Base-by-base conservation (phyloP, 35 echinoderm and acorn worm genomes). In the Strongylocentrotus purpuratus region DNA sequence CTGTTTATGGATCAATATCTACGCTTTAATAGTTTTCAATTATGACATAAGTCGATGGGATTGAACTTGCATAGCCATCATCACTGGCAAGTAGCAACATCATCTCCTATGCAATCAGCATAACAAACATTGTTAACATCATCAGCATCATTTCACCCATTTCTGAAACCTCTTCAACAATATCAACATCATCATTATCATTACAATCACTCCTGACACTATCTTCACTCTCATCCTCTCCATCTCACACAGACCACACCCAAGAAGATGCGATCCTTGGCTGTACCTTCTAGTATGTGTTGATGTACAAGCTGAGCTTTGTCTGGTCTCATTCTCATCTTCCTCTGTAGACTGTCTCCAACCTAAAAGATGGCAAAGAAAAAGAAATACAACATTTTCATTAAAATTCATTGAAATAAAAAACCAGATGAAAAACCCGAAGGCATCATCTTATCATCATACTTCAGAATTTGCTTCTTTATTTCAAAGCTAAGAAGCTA, bases 221-320 rank as follows among this genome's bases (percentile, higher is more conserved):
- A 41, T 94, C 71, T 0, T 61, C 61, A n/a, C n/a, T 13, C 47
- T 7, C 61, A 47, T 45, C 61, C 18, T 86, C 65, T 33, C 46
- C n/a, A 85, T 31, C 93, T 31, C 31, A 17, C 31, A 17, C 32
- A 33, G 47, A 94, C 31, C 59, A 46, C 46, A 48, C 61, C 87
- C 45, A 45, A 89, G 87, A 89, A 45, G 45, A 89, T 89, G 65
- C 18, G 22, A 89, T 89, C 87, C 45, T 48, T 46, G 31, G n/a
- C 91, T 87, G 87, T 96, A 98, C 98, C 98, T 99, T 97, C 98
- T 87, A 99, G 88, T 89, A 99, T 99, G 95, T 99, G 98, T 90
- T 99, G 98, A 88, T 98, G 96, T 14, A 99, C 97, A 86, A 99
- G 95, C 50, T 99, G 97, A 90, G 97, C 94, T 86, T 97, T 99